These are phyloP conservation scores for Acleris literana DNA, from an alignment of 2,888 invertebrate species.

Conservation along the genomic window DNA sequence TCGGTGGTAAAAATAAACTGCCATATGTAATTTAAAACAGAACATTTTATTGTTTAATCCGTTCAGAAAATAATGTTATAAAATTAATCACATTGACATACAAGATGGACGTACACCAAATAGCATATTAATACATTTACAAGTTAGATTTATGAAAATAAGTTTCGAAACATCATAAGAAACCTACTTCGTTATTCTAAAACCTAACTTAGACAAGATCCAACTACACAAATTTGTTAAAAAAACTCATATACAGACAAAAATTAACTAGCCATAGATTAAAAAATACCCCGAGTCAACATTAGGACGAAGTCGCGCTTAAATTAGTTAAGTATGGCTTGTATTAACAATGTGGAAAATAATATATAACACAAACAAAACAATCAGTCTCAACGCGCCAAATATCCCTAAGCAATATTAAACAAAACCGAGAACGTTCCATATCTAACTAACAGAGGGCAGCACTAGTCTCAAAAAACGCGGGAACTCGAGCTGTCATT, in stretches of 20 bases:
- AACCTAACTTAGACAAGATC: constrained; percentile 75
- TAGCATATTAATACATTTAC: constrained; percentile 76
- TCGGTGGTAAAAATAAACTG: constrained; percentile 55
- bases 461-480: constrained; percentile 1
- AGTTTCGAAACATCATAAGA: constrained; percentile 64
- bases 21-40: constrained; percentile 78
- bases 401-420: constrained; percentile 69
- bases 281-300: constrained; percentile 60
- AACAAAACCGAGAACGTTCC: constrained; percentile 53
- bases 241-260: constrained; percentile 83
- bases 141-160: constrained; percentile 73
- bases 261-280: constrained; percentile 73
- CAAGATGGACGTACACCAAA: constrained; percentile 82
- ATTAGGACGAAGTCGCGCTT: constrained; percentile 52
- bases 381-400: constrained; percentile 83
- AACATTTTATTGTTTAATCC: constrained; percentile 84
- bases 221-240: constrained; percentile 74
- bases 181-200: constrained; percentile 66
- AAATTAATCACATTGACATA: constrained; percentile 81
- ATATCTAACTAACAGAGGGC: constrained; percentile 40
- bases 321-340: constrained; percentile 57
- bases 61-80: constrained; percentile 79
- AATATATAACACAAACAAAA: constrained; percentile 82
- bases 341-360: constrained; percentile 73
- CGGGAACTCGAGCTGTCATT: constrained; percentile 1